Percentiles rank a stretch among this genome's conserved stretches.
These are phyloP conservation scores for Habroteleia sp. DNA, from an alignment of 2,888 invertebrate genomes.

Conservation along the genomic window DNA sequence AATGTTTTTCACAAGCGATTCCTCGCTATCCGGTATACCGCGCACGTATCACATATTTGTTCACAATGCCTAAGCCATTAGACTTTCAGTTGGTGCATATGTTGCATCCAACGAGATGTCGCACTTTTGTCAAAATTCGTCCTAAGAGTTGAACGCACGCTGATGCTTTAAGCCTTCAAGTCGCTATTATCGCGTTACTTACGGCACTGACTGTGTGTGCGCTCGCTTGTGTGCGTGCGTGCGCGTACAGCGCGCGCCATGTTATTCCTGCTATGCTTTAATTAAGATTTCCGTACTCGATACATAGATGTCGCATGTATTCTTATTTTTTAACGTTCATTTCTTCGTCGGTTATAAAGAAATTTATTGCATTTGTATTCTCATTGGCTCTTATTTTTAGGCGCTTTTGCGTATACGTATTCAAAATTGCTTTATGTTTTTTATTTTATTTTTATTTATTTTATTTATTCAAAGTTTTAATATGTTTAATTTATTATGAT, in stretches of 20 bases:
- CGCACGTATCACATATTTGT: conserved; percentile 68
- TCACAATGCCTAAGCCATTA: conserved; percentile 40
- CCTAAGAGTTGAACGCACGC: conserved; percentile 69
- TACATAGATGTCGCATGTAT: no score
- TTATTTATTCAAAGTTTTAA: no score
- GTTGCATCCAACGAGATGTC: conserved; percentile 58
- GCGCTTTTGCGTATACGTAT: no score
- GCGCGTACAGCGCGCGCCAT: background rate
- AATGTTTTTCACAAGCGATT: conserved; percentile 45
- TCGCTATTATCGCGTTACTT: conserved; percentile 77
- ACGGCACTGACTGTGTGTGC: conserved; percentile 13
- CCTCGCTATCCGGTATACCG: conserved; percentile 26
- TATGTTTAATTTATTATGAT: no score
- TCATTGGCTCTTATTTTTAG: no score
- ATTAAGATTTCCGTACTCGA: no score
- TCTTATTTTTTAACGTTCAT: no score
- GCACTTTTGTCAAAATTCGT: conserved; percentile 63
- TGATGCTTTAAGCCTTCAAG: conserved; percentile 70
- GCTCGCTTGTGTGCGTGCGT: background rate
- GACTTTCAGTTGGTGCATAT: conserved; percentile 54
- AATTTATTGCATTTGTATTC: no score
- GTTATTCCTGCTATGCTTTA: no score
- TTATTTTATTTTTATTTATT: no score
- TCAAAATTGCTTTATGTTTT: no score
- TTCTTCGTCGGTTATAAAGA: no score